phyloP scores from a whole-genome alignment of 2,888 invertebrate genomes.

The Phytoseiulus persimilis region DNA sequence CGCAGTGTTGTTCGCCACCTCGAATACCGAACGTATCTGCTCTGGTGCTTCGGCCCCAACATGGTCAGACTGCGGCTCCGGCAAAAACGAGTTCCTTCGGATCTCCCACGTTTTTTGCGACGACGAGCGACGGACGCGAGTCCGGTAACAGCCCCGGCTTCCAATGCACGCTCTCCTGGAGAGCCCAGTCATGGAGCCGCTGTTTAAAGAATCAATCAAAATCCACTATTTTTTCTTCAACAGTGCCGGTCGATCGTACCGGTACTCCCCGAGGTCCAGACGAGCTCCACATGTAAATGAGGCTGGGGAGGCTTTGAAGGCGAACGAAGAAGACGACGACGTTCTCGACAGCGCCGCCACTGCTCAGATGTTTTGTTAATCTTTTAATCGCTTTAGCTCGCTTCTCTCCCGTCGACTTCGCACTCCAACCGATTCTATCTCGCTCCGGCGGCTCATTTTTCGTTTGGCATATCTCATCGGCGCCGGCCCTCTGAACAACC shows the following conservation, averaged over 20 bases:
- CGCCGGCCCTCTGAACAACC: neutral
- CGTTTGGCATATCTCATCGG: neutral
- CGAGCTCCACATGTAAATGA: slow-evolving; percentile 23
- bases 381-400: slow-evolving; percentile 37
- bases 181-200: neutral
- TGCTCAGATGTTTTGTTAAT: slow-evolving; percentile 38
- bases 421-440: neutral
- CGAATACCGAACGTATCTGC: too few species aligned
- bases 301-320: neutral
- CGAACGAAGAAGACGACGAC: neutral
- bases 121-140: neutral
- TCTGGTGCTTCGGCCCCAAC: too few species aligned
- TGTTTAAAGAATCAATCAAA: slow-evolving; percentile 36
- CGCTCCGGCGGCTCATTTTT: neutral
- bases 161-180: neutral
- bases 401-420: neutral
- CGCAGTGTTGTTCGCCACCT: neutral
- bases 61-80: neutral
- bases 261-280: slow-evolving; percentile 11
- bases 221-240: slow-evolving; percentile 24
- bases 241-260: neutral
- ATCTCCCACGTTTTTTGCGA: neutral
- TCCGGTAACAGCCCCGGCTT: neutral
- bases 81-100: neutral
- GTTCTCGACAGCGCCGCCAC: neutral